Conservation (phyloP, 2,888 invertebrate species). For the Agriopis leucophaearia region DNA sequence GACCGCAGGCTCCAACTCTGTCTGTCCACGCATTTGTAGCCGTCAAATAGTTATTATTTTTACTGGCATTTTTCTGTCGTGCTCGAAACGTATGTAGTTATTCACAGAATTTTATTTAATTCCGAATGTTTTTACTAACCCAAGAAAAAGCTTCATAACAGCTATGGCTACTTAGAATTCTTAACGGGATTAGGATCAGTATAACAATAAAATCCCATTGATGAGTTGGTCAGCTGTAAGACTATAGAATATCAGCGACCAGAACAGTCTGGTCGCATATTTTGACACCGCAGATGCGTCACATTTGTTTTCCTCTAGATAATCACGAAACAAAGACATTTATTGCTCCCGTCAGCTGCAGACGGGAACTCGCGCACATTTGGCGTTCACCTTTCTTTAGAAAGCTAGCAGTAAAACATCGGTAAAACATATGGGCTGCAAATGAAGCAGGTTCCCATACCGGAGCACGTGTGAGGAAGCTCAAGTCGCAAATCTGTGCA, state of each 20-base stretch:
- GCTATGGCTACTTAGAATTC: neutral
- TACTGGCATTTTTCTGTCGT: slow-evolving; percentile 47
- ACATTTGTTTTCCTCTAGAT: slow-evolving; percentile 49
- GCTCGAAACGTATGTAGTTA: slow-evolving; percentile 39
- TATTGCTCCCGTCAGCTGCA: slow-evolving; percentile 48
- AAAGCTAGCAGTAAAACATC: slow-evolving; percentile 81
- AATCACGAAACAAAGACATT: slow-evolving; percentile 61
- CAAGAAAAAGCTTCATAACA: neutral
- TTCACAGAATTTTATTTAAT: neutral
- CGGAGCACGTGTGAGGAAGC: slow-evolving; percentile 78
- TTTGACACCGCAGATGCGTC: slow-evolving; percentile 47
- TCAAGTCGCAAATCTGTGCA: slow-evolving; percentile 77
- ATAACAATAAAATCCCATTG: slow-evolving; percentile 10
- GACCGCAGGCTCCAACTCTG: slow-evolving; percentile 50
- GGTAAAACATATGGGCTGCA: slow-evolving; percentile 77
- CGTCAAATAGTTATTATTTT: slow-evolving; percentile 61
- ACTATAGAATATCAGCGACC: slow-evolving; percentile 23
- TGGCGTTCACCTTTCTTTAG: slow-evolving; percentile 81
- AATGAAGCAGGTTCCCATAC: slow-evolving; percentile 63
- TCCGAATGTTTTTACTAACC: neutral
- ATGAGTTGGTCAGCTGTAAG: slow-evolving; percentile 23
- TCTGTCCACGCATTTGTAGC: slow-evolving; percentile 60
- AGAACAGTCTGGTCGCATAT: slow-evolving; percentile 11
- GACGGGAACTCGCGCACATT: slow-evolving; percentile 70
- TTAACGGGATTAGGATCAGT: slow-evolving; percentile 4